Percentiles rank a stretch among this genome's conserved stretches.
phyloP scores from a whole-genome alignment of 2,888 invertebrate species.

The Griposia aprilina region DNA sequence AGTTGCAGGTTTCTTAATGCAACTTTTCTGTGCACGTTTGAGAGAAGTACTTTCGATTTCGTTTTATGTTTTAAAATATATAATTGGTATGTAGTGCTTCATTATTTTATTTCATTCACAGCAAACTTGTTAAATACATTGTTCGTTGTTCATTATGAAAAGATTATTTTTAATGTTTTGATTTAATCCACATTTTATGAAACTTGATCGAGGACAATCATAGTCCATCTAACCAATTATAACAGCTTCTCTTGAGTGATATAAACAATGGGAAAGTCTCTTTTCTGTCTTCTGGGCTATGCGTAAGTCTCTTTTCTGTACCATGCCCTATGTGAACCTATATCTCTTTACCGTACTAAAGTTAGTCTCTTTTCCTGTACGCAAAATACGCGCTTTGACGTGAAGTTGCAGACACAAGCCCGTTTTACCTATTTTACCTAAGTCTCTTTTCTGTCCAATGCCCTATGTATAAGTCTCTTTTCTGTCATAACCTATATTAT shows the following conservation, averaged over 20 bases:
- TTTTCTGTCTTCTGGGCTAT: not conserved
- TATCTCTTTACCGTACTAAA: not conserved
- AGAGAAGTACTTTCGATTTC: constrained; percentile 30
- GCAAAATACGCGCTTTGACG: not conserved
- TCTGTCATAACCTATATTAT: too few relatives aligned
- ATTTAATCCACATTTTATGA: not conserved
- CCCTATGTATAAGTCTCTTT: not conserved
- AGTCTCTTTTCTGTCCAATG: not conserved
- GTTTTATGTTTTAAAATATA: not conserved
- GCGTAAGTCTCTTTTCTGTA: not conserved
- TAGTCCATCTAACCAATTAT: not conserved
- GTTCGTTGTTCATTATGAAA: not conserved
- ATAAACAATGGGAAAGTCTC: not conserved
- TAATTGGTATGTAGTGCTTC: not conserved
- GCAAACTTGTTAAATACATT: not conserved
- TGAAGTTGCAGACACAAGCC: not conserved
- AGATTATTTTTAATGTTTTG: not conserved
- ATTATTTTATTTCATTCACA: not conserved
- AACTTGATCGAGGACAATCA: not conserved
- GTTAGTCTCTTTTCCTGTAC: not conserved
- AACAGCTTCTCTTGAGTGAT: not conserved
- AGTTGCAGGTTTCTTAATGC: constrained; percentile 27
- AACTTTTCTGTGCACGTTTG: constrained; percentile 4
- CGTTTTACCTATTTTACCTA: not conserved
- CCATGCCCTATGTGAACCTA: too few relatives aligned